Evolutionary conservation across 2,888 invertebrate species (phyloP), one percentile per base, ranked within the genome.

Genomic region (Tetragonisca angustula): DNA sequence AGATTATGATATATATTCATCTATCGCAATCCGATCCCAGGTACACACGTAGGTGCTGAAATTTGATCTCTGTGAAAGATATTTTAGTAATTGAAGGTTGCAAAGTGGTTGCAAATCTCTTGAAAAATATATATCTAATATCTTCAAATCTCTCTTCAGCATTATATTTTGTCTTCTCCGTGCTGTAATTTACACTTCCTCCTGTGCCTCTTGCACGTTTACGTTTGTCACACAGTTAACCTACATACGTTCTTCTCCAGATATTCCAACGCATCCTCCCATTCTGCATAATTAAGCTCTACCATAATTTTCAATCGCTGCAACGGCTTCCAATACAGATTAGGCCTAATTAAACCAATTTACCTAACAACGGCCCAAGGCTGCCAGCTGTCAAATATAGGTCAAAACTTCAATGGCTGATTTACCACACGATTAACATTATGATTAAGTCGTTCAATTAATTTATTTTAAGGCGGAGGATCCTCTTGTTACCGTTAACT

Each of bases 401-500:
- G 71, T 81, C 70, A 61, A 52, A 69, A 21, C 24, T 79, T 81
- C 59, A 67, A 43, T 32, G 81, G 56, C 21, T 67, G 61, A 81
- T 72, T 61, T 61, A 61, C 61, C 56, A 56, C n/a, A 56, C 11
- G 56, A 56, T 78, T 67, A 71, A 59, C 50, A 43, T 43, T 9
- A n/a, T 21, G 24, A 43, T 19, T 36, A 76, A 56, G 21, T 36
- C 17, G 24, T 76, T 27, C 49, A 52, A 65, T 21, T 17, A 50
- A 76, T 69, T 62, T 19, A 76, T 62, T 76, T 61, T 19, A 59
- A 59, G 24, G n/a, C 56, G n/a, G 61, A 52, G 32, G 21, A 61
- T 50, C 32, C 19, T 43, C 43, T 64, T 59, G 61, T 21, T 36
- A 36, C 49, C 24, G 77, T 77, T 64, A 36, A 64, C 54, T 64